Base-by-base conservation (phyloP, 2,888 invertebrate genomes). In the Lordiphosa fenestrarum region DNA sequence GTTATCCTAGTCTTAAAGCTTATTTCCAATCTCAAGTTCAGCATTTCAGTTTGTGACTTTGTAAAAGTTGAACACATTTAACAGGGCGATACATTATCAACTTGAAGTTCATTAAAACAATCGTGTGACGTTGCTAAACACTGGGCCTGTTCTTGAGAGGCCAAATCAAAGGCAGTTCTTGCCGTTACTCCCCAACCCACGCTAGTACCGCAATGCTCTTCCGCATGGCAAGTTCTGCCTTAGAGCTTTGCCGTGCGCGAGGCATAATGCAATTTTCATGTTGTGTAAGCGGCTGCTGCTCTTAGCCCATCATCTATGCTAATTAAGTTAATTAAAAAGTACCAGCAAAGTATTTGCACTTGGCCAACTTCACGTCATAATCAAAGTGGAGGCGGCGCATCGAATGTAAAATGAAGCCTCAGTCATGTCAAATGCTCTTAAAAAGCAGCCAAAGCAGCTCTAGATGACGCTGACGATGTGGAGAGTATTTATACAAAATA, bases 301-400 rank as follows among this genome's bases (percentile, higher is more conserved):
- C 68, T 77, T 75, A 80, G 76, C 69, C 73, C 76, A 71, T 80
- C 77, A 77, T 71, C 81, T 77, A 77, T 77, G 77, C 77, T 77
- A 77, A 77, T 77, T 77, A 77, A 77, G 81, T 77, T 77, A 77
- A 77, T 77, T 77, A 77, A 77, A 81, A 77, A 77, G 77, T 74
- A 77, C 81, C 72, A 77, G 77, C 77, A 77, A 77, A 77, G 77
- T 81, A 77, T 77, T 77, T 77, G 81, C 77, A 77, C 77, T 77
- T 77, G 77, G 77, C 81, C 81, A 77, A 77, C 77, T 77, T 77
- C 81, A 81, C 67, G 81, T 77, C 81, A 77, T 74, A 81, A 81
- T 81, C 81, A 81, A 77, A 77, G 81, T 68, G 80, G 70, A 75
- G 75, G 75, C 78, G 51, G 50, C 53, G 66, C 66, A 65, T 60